Evolutionary conservation across 1,140 invertebrate species (phyloP).

Genomic region (Oryctes rhinoceros): DNA sequence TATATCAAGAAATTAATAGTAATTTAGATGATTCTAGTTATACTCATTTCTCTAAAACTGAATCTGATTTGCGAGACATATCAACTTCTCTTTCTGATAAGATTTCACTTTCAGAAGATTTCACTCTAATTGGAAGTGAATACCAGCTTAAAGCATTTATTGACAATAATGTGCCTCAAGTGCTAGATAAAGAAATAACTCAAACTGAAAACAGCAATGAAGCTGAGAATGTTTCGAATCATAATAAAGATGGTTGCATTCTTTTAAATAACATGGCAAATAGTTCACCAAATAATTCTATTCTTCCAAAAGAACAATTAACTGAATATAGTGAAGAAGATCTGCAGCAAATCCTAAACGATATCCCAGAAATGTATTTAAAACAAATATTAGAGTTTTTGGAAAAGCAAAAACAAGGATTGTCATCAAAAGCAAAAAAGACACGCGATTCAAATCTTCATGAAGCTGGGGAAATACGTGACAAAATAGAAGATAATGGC

Average conservation of each 20-base stretch:
- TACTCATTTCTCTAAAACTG: slow-evolving; percentile 41
- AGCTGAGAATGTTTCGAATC: background rate
- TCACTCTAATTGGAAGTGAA: background rate
- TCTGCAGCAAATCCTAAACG: slow-evolving; percentile 50
- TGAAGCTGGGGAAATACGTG: background rate
- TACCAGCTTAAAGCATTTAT: slow-evolving; percentile 41
- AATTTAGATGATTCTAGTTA: slow-evolving; percentile 37
- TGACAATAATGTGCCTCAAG: slow-evolving; percentile 42
- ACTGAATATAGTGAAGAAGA: slow-evolving; percentile 3
- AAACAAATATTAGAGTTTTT: slow-evolving; percentile 60
- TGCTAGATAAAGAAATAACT: background rate
- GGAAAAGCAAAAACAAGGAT: slow-evolving; percentile 52
- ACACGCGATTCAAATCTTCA: background rate
- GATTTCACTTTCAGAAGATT: slow-evolving; percentile 29
- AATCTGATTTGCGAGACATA: slow-evolving; percentile 43
- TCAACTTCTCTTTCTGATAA: slow-evolving; percentile 38
- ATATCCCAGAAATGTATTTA: slow-evolving; percentile 57
- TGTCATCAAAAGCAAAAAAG: background rate
- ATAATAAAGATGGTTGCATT: background rate
- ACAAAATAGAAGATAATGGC: background rate
- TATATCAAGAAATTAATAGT: background rate
- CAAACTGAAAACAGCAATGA: slow-evolving; percentile 16
- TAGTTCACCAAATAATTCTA: background rate
- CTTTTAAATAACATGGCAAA: background rate
- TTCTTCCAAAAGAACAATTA: background rate